Evolutionary conservation across 2,113 vertebrate species (phyloP), one percentile per base, ranked within the genome.

Genomic region (Sciurus niger): DNA sequence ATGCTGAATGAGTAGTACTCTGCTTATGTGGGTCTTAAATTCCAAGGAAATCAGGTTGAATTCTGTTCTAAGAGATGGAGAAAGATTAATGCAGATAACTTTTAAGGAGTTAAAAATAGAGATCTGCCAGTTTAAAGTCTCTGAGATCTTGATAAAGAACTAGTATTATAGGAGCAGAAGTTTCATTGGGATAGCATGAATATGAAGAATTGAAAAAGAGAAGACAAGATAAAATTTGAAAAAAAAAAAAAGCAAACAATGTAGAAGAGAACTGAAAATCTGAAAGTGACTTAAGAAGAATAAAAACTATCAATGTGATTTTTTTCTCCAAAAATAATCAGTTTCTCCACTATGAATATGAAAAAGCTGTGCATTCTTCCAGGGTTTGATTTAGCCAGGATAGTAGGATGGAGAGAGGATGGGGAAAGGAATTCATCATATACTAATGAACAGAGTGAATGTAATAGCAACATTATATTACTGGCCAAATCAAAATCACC

Each of bases 81-180:
- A 63, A 63, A n/a, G 37, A 12, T 88, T 25, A 79, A 79, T 48
- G 37, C 10, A 73, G 37, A 1, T 90, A 85, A 40, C 25, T 70
- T 87, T 30, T 46, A 17, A 94, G 87, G 32, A 68, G 9, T 51
- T 93, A 84, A 80, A 93, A 84, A 30, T 28, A 55, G 67, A 89
- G 32, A 72, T n/a, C 83, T 77, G 28, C 7, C 2, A 70, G 25
- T 25, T 43, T 84, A 28, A 72, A 83, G 4, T 88, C 67, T 93
- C 68, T 43, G 65, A 91, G 48, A 53, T 2, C 0, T 79, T 85
- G 40, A 68, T 6, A 91, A 13, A 53, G 2, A n/a, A 58, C 1
- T 32, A 91, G 53, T 78, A 16, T 53, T 46, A 60, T 67, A 43
- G 8, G 14, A 94, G 65, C 22, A 65, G n/a, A 92, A 58, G 10